Percentiles rank a stretch among this genome's conserved stretches.
These are phyloP conservation scores for Reticulitermes speratus DNA, from an alignment of 1,140 invertebrate genomes.

Conservation along the genomic window DNA sequence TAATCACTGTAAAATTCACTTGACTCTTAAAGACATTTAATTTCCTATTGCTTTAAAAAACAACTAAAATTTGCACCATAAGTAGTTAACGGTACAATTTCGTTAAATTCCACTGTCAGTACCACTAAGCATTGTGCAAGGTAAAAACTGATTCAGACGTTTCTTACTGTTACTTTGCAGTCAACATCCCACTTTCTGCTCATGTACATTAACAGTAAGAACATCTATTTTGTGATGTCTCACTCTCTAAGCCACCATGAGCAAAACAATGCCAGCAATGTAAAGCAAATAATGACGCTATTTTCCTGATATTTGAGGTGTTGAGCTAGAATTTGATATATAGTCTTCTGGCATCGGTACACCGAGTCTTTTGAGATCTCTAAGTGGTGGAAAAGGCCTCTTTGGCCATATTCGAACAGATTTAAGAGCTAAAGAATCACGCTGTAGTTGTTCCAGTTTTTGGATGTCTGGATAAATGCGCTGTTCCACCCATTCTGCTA, in stretches of 20 bases:
- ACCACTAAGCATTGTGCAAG: neutral
- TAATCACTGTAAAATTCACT: neutral
- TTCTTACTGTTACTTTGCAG: too few species aligned
- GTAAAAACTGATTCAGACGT: neutral
- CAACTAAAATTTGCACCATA: neutral
- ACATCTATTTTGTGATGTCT: neutral
- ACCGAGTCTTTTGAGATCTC: conserved; percentile 22
- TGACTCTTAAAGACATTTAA: neutral
- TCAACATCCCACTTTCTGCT: neutral
- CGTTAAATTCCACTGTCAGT: neutral
- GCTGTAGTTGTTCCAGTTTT: conserved; percentile 54
- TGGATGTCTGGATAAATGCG: conserved; percentile 57
- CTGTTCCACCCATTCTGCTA: conserved; percentile 74
- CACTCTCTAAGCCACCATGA: neutral
- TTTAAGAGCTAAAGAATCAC: conserved; percentile 55
- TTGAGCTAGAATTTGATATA: neutral
- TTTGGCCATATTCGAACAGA: conserved; percentile 55
- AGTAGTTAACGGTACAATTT: neutral
- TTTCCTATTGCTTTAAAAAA: neutral
- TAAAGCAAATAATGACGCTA: conserved; percentile 12
- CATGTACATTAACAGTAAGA: neutral
- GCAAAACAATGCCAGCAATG: neutral
- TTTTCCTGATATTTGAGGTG: conserved; percentile 22
- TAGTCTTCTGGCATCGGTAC: conserved; percentile 30
- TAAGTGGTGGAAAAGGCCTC: conserved; percentile 50